A percentile compares a stretch with the other conserved stretches of the same genome.
These are phyloP conservation scores for Hyaena hyaena DNA, from an alignment of 2,113 vertebrate species.

Conservation along the genomic window DNA sequence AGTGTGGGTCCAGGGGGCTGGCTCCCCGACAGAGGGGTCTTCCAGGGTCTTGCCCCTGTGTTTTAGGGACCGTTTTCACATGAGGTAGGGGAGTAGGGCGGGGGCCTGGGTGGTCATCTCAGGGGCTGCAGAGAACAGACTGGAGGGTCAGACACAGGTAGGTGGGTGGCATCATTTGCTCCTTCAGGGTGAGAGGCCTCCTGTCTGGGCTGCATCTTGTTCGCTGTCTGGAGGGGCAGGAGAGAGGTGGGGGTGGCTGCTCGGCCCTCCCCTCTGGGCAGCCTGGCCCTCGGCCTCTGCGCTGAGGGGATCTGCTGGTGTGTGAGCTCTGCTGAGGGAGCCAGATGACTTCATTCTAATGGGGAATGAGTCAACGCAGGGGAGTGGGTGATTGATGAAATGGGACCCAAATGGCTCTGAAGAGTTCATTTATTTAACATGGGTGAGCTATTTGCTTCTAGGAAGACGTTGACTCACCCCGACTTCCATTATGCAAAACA, in stretches of 20 bases:
- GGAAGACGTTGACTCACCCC: slow-evolving; percentile 73
- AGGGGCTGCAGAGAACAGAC: neutral
- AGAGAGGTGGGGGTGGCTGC: neutral
- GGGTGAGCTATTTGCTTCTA: slow-evolving; percentile 76
- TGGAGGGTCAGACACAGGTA: neutral
- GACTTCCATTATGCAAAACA: slow-evolving; percentile 74
- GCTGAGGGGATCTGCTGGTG: neutral
- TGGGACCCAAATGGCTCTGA: slow-evolving; percentile 66
- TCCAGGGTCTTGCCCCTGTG: neutral
- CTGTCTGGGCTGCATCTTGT: neutral
- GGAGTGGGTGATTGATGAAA: slow-evolving; percentile 71
- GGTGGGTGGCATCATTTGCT: neutral
- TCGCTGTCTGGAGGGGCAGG: neutral
- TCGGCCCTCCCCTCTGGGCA: neutral
- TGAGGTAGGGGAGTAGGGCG: neutral
- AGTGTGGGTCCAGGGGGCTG: neutral
- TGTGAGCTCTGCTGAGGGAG: slow-evolving; percentile 59
- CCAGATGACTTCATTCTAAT: slow-evolving; percentile 75
- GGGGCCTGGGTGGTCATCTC: neutral
- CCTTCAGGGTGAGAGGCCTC: neutral
- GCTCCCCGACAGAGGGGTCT: neutral
- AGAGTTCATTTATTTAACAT: slow-evolving; percentile 79
- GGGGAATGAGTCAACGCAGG: slow-evolving; percentile 56
- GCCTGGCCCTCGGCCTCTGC: neutral
- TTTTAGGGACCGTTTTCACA: neutral